Conservation (phyloP, 2,888 invertebrate species). For the Teleogryllus oceanicus region DNA sequence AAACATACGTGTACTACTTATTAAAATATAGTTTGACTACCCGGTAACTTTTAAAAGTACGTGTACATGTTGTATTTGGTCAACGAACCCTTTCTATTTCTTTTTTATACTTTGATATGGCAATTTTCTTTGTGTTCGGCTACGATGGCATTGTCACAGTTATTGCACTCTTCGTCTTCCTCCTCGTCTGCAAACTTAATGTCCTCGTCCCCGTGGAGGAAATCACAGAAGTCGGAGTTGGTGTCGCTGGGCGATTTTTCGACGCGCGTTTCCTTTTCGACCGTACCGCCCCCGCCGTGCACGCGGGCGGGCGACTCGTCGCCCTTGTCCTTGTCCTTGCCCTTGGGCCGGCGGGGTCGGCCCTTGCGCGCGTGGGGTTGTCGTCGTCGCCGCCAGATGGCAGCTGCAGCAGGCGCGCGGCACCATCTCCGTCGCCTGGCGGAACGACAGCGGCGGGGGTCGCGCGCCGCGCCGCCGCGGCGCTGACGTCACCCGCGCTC, state of each 20-base stretch:
- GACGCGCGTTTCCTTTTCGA: conserved; percentile 63
- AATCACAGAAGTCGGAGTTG: conserved; percentile 43
- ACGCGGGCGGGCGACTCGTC: conserved; percentile 23
- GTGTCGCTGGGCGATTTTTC: conserved; percentile 59
- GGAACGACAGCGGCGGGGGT: neutral
- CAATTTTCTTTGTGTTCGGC: neutral
- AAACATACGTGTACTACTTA: neutral
- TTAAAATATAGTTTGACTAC: conserved; percentile 8
- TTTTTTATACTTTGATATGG: neutral
- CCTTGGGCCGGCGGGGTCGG: conserved; percentile 22
- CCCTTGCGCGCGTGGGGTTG: conserved; percentile 19
- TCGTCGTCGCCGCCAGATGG: neutral
- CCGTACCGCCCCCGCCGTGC: conserved; percentile 21
- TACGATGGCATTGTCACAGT: neutral
- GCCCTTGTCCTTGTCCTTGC: neutral
- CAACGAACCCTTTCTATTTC: neutral
- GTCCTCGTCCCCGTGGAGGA: conserved; percentile 58
- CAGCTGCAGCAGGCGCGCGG: neutral
- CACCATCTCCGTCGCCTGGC: neutral
- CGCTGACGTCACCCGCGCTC: neutral
- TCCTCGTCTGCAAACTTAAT: conserved; percentile 71
- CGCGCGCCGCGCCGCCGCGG: neutral
- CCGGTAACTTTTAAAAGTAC: neutral
- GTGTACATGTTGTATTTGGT: neutral
- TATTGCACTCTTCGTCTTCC: conserved; percentile 48